A percentile compares a stretch with the other conserved stretches of the same genome.
Conservation (phyloP, 2,797 vertebrate species). For the Lagocephalus sceleratus region DNA sequence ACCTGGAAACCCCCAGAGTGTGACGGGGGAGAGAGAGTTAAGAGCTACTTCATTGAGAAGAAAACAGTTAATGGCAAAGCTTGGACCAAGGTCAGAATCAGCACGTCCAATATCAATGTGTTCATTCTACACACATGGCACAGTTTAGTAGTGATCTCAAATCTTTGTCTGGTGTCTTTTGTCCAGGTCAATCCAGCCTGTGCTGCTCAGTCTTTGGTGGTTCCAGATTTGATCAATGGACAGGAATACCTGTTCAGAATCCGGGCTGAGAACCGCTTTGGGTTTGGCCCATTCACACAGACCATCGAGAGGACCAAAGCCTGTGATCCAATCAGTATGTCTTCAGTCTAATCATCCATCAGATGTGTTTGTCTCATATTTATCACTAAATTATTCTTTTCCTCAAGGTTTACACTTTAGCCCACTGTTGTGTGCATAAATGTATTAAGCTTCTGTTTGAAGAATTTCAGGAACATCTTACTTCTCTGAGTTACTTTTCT, state of each 20-base stretch:
- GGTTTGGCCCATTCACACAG: slow-evolving; percentile 81
- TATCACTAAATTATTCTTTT: too few relatives aligned
- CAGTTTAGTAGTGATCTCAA: neutral
- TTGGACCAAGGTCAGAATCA: slow-evolving; percentile 86
- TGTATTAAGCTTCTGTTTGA: too few relatives aligned
- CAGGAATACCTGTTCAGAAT: slow-evolving; percentile 94
- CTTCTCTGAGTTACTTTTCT: too few relatives aligned
- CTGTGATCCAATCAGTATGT: slow-evolving; percentile 89
- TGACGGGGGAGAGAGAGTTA: slow-evolving; percentile 93
- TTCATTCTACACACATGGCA: too few relatives aligned
- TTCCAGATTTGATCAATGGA: slow-evolving; percentile 88
- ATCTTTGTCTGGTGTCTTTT: neutral
- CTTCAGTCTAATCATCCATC: neutral
- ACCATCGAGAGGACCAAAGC: slow-evolving; percentile 84
- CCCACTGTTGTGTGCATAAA: too few relatives aligned
- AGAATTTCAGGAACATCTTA: too few relatives aligned
- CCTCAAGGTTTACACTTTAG: too few relatives aligned
- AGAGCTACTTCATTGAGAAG: slow-evolving; percentile 95
- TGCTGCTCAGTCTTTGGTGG: slow-evolving; percentile 85
- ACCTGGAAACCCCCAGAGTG: slow-evolving; percentile 93
- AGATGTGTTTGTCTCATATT: neutral
- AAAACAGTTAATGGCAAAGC: slow-evolving; percentile 91
- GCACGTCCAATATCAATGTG: too few relatives aligned
- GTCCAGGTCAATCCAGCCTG: slow-evolving; percentile 85
- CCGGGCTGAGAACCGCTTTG: slow-evolving; percentile 92